A percentile compares a stretch with the other conserved stretches of the same genome.
These are phyloP conservation scores for Drosophila kambysellisi DNA, from an alignment of 2,888 invertebrate species.

Conservation along the genomic window DNA sequence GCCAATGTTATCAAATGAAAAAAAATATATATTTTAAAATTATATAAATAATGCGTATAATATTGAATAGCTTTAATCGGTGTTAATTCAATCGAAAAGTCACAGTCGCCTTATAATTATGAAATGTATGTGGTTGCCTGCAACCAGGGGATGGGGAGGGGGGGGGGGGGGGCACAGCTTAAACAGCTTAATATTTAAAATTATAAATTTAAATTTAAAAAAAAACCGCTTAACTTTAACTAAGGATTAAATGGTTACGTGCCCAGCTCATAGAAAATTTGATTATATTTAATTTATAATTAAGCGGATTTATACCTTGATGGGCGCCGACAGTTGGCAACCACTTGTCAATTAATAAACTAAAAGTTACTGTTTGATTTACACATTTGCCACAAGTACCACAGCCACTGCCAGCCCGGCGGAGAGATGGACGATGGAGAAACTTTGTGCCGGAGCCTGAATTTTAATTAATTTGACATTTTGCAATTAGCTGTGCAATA, in stretches of 20 bases:
- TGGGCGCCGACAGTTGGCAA: conserved; percentile 72
- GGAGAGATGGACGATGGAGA: background rate
- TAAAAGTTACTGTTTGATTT: conserved; percentile 30
- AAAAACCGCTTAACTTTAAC: background rate
- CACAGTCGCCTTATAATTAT: background rate
- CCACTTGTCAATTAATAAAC: conserved; percentile 65
- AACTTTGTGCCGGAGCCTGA: conserved; percentile 35
- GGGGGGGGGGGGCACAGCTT: no score
- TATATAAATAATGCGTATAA: background rate
- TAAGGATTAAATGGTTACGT: background rate
- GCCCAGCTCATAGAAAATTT: conserved; percentile 2
- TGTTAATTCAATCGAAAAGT: background rate
- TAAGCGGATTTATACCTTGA: conserved; percentile 69
- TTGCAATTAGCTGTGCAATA: conserved; percentile 76
- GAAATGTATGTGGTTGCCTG: background rate
- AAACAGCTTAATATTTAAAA: no score
- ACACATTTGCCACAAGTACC: background rate
- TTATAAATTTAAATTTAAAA: no score
- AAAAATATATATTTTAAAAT: background rate
- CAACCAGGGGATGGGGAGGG: background rate
- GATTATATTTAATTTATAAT: conserved; percentile 63
- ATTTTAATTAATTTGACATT: conserved; percentile 80
- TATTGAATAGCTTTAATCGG: conserved; percentile 10
- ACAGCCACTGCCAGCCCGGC: background rate
- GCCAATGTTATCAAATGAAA: background rate